Evolutionary conservation across 37 sponge, comb jelly and placozoan species (phyloP).

Genomic region (Tethya wilhelma): DNA sequence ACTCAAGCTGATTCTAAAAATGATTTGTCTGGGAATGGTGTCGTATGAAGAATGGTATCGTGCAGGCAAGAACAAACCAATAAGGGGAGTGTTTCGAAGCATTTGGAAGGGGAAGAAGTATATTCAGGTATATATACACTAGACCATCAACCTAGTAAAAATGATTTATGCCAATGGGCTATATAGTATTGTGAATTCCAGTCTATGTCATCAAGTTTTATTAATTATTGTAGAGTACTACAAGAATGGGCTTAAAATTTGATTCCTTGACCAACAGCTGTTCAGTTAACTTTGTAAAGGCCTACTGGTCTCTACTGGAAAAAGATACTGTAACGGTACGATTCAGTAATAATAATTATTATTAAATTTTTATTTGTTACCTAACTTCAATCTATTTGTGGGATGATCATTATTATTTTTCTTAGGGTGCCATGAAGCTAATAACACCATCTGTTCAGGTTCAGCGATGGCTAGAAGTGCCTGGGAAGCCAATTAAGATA

Average conservation of each 20-base stretch:
- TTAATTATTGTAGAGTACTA: conserved; percentile 54
- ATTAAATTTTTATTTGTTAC: too few species aligned
- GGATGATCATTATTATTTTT: background rate
- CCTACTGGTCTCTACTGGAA: conserved; percentile 85
- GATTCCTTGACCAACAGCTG: conserved; percentile 68
- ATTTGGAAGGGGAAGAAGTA: conserved; percentile 51
- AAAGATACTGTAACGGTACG: conserved; percentile 58
- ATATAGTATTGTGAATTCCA: too few species aligned
- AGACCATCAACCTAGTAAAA: too few species aligned
- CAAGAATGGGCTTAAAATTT: conserved; percentile 67
- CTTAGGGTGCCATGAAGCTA: conserved; percentile 47
- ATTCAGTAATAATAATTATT: too few species aligned
- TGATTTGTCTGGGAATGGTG: conserved; percentile 78
- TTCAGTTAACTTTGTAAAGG: conserved; percentile 76
- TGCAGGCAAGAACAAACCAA: conserved; percentile 40
- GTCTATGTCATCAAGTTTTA: too few species aligned
- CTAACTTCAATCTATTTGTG: too few species aligned
- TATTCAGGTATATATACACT: conserved; percentile 10
- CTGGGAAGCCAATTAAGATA: conserved; percentile 39
- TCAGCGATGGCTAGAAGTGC: conserved; percentile 22
- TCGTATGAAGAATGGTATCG: conserved; percentile 78
- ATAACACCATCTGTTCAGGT: conserved; percentile 39
- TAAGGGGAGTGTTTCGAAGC: conserved; percentile 32
- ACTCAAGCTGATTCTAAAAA: conserved; percentile 60
- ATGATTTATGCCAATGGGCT: too few species aligned